Evolutionary conservation across 2,888 invertebrate genomes (phyloP).

Genomic region (Eurois occulta): DNA sequence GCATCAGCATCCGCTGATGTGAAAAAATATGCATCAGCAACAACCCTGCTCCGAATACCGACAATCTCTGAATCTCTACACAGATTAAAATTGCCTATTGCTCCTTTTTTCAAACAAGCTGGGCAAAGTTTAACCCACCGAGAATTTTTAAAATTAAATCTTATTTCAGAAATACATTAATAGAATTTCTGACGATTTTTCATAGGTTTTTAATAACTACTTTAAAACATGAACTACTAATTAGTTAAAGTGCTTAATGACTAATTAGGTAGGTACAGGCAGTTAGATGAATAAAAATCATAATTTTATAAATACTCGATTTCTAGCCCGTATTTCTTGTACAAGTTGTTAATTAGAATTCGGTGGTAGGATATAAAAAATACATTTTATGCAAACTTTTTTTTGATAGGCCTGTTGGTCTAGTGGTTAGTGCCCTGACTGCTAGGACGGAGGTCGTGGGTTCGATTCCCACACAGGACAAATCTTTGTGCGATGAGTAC

Average conservation of each 20-base stretch:
- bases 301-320: conserved; percentile 13
- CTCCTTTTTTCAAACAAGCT: background rate
- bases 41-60: too few relatives aligned
- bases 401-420: too few relatives aligned
- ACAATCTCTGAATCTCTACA: background rate
- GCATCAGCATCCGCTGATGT: too few relatives aligned
- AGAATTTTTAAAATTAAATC: background rate
- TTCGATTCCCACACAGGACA: too few relatives aligned
- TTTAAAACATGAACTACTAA: background rate
- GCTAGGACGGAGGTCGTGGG: too few relatives aligned
- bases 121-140: background rate
- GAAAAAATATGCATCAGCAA: too few relatives aligned
- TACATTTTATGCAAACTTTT: conserved; percentile 39
- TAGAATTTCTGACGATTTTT: background rate
- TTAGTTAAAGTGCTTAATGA: too few relatives aligned
- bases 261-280: background rate
- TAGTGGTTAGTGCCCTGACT: too few relatives aligned
- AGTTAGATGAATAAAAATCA: conserved; percentile 4
- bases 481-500: too few relatives aligned
- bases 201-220: background rate
- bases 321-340: conserved; percentile 21
- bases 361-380: conserved; percentile 26
- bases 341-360: conserved; percentile 45
- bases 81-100: background rate
- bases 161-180: background rate